Evolutionary conservation across 2,113 vertebrate genomes (phyloP).

Genomic region (Lepus timidus): DNA sequence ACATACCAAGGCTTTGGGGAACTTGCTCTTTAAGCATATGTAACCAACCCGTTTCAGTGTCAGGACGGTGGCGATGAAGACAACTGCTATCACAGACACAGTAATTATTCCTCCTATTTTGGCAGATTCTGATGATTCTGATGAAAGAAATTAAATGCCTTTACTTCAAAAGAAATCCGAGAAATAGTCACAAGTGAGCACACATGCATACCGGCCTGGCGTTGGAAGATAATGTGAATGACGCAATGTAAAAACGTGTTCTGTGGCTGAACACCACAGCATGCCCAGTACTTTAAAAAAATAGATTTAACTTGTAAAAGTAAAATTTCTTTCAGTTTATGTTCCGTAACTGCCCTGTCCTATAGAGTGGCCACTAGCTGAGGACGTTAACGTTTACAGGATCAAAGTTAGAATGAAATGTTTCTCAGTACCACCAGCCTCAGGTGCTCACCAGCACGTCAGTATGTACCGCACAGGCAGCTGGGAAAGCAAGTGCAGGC

Average conservation of each 20-base stretch:
- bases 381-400: neutral
- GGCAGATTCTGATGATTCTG: constrained; percentile 63
- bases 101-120: neutral
- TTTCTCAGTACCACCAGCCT: neutral
- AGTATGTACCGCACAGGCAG: fast-evolving
- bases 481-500: neutral
- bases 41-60: constrained; percentile 76
- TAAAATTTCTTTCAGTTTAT: neutral
- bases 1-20: constrained; percentile 86
- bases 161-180: constrained; percentile 55
- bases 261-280: neutral
- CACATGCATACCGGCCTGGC: neutral
- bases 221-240: neutral
- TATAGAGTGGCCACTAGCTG: neutral
- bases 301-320: constrained; percentile 3
- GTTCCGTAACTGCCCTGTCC: neutral
- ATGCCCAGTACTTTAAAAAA: neutral
- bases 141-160: constrained; percentile 58
- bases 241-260: neutral
- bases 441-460: fast-evolving
- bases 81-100: neutral
- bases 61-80: neutral
- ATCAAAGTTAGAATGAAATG: neutral
- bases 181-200: neutral
- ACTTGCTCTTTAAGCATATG: constrained; percentile 57